phyloP scores from a whole-genome alignment of 2,797 vertebrate genomes.

The Artibeus jamaicensis region DNA sequence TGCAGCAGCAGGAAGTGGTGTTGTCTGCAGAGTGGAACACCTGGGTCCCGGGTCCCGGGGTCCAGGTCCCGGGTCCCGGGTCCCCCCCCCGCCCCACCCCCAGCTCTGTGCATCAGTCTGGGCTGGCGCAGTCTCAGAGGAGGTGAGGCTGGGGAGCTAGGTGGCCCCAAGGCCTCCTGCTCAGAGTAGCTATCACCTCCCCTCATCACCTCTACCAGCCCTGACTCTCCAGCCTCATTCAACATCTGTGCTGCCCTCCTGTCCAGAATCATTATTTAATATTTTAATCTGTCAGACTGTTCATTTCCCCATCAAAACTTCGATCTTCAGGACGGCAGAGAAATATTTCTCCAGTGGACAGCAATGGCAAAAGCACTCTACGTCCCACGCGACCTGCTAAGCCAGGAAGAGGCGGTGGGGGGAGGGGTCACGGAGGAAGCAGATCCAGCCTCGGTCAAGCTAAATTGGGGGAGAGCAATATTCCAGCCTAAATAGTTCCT shows the following conservation, averaged over 20 bases:
- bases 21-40: not conserved
- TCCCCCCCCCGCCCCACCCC: no score
- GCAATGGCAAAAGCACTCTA: not conserved
- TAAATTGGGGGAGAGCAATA: not conserved
- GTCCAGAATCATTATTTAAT: not conserved
- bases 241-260: not conserved
- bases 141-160: not conserved
- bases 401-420: not conserved
- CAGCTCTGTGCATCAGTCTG: not conserved
- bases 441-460: not conserved
- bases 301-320: slow-evolving; percentile 16
- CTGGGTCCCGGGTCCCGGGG: no score
- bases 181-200: not conserved
- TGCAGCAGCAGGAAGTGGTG: not conserved
- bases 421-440: not conserved
- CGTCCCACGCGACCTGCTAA: not conserved
- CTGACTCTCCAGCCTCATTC: not conserved
- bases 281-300: not conserved
- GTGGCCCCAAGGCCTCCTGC: not conserved
- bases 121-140: not conserved
- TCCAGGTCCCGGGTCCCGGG: no score
- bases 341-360: not conserved
- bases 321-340: slow-evolving; percentile 33
- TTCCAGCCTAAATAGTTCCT: not conserved
- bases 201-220: not conserved